These are phyloP conservation scores for Muricea muricata DNA, from an alignment of 92 coral and sea anemone genomes.

Conservation along the genomic window DNA sequence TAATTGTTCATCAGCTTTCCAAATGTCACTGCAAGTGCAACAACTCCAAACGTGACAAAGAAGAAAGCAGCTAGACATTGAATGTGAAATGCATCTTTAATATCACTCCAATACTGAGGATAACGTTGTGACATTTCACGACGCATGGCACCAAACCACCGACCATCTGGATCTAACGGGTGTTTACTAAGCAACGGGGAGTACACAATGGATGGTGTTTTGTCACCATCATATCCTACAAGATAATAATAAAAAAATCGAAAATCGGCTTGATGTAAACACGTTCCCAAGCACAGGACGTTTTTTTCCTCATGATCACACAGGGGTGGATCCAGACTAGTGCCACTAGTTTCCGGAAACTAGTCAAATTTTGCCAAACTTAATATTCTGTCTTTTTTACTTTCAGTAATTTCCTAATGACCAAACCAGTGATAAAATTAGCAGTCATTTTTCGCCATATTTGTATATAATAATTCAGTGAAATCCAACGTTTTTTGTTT, in stretches of 20 bases:
- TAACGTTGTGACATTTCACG: slow-evolving; percentile 29
- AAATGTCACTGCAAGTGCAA: slow-evolving; percentile 29
- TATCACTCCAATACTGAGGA: slow-evolving; percentile 35
- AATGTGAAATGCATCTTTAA: slow-evolving; percentile 34
- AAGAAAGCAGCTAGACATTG: slow-evolving; percentile 41
- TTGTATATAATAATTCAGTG: too few species aligned
- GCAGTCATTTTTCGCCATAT: too few species aligned
- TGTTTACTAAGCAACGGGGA: slow-evolving; percentile 26
- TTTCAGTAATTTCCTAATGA: too few species aligned
- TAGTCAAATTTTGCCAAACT: too few species aligned
- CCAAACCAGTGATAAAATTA: too few species aligned
- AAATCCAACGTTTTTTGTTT: too few species aligned
- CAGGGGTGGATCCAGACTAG: too few species aligned
- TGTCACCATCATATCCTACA: neutral
- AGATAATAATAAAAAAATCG: neutral
- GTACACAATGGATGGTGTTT: neutral
- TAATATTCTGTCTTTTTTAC: too few species aligned
- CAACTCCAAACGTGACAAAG: slow-evolving; percentile 32
- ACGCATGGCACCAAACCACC: slow-evolving; percentile 43
- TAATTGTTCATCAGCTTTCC: slow-evolving; percentile 11
- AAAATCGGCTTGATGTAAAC: too few species aligned
- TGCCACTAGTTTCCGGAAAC: too few species aligned
- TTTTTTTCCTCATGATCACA: too few species aligned
- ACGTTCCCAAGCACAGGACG: too few species aligned
- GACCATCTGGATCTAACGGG: slow-evolving; percentile 28